Percentiles rank a stretch among this genome's conserved stretches.
These are phyloP conservation scores for Eidolon helvum DNA, from an alignment of 2,113 vertebrate genomes.

Conservation along the genomic window DNA sequence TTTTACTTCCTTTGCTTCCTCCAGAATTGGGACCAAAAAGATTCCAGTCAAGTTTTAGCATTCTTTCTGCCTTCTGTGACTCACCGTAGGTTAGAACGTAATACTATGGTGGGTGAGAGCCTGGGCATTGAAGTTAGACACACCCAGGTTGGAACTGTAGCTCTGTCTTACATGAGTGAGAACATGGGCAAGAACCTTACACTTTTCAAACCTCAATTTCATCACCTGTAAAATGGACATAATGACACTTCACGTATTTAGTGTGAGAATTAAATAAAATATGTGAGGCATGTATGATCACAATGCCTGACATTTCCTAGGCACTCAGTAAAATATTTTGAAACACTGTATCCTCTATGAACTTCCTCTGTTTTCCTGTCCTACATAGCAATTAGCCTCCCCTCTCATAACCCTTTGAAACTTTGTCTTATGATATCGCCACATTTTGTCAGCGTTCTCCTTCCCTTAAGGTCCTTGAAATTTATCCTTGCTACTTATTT, in stretches of 20 bases:
- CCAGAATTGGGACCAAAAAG: not conserved
- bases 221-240: not conserved
- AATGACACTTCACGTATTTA: not conserved
- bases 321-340: not conserved
- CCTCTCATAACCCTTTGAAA: not conserved
- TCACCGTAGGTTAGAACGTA: not conserved
- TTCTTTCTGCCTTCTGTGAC: not conserved
- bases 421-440: not conserved
- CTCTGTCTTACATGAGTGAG: not conserved
- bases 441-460: not conserved
- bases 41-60: not conserved
- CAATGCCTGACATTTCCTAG: not conserved
- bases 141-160: not conserved
- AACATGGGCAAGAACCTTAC: not conserved
- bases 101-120: not conserved
- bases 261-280: not conserved
- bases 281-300: not conserved
- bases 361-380: not conserved
- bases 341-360: accelerated
- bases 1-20: not conserved
- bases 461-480: not conserved
- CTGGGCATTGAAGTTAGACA: no score
- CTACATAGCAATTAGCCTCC: not conserved
- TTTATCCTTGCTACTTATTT: not conserved
- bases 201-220: not conserved